phyloP scores from a whole-genome alignment of 2,888 invertebrate species.

The Achlya flavicornis region DNA sequence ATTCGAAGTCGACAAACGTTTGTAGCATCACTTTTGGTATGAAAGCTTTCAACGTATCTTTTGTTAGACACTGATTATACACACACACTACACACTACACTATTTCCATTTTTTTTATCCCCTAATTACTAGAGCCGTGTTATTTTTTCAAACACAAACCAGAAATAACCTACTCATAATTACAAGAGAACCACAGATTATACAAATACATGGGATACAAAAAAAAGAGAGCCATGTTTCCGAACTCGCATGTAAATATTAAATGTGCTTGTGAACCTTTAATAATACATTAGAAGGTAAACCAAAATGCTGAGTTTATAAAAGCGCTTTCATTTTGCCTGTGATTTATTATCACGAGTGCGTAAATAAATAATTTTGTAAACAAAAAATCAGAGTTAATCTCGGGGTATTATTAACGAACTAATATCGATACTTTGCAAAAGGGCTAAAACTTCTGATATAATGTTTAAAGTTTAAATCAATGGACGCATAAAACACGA shows the following conservation, averaged over 20 bases:
- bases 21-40: not conserved
- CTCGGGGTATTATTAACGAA: not conserved
- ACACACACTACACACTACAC: no score
- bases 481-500: slow-evolving; percentile 17
- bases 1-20: not conserved
- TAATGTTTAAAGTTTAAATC: not conserved
- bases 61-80: not conserved
- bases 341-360: slow-evolving; percentile 5
- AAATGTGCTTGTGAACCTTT: slow-evolving; percentile 34
- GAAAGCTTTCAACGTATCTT: not conserved
- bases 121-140: no score
- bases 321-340: slow-evolving; percentile 26
- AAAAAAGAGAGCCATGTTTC: slow-evolving; percentile 37
- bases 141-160: no score
- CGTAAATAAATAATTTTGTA: slow-evolving; percentile 16
- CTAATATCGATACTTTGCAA: not conserved
- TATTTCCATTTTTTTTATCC: no score
- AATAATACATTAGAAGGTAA: slow-evolving; percentile 46
- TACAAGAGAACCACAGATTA: slow-evolving; percentile 23
- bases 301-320: slow-evolving; percentile 35
- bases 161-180: not conserved
- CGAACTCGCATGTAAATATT: slow-evolving; percentile 41
- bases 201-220: slow-evolving; percentile 34
- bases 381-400: not conserved
- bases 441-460: not conserved